Percentiles rank a stretch among this genome's conserved stretches.
These are phyloP conservation scores for Steinernema feltiae DNA, from an alignment of 1,140 invertebrate genomes.

Conservation along the genomic window DNA sequence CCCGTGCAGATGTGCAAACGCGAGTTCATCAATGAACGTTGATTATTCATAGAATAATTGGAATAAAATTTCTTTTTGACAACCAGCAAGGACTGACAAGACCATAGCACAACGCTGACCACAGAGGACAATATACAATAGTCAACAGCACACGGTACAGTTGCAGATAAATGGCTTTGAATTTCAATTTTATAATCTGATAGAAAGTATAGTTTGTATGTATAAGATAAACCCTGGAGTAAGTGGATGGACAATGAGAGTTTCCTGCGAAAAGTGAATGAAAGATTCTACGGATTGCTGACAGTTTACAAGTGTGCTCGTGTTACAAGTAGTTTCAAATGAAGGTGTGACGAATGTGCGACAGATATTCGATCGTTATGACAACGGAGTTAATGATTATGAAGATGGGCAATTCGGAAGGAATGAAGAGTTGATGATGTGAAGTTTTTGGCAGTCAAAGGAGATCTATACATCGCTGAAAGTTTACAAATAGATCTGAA, in stretches of 20 bases:
- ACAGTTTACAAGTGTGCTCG: neutral
- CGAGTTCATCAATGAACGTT: neutral
- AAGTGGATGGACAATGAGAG: neutral
- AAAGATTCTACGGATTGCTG: neutral
- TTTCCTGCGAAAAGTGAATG: neutral
- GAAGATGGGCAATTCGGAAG: neutral
- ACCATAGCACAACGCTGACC: neutral
- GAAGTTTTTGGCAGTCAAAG: neutral
- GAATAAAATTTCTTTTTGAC: neutral
- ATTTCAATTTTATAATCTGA: neutral
- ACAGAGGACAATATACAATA: neutral
- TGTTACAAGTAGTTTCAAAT: neutral
- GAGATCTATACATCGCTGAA: constrained; percentile 1
- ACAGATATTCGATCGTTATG: neutral
- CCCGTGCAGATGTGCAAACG: no score
- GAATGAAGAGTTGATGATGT: neutral
- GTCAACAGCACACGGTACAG: neutral
- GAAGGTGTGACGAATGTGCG: neutral
- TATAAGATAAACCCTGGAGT: neutral
- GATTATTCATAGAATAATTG: constrained; percentile 7
- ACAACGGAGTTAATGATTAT: neutral
- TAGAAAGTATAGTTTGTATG: neutral
- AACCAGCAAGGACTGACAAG: neutral
- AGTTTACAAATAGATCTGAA: neutral
- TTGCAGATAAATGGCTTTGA: neutral